A percentile compares a stretch with the other conserved stretches of the same genome.
Conservation (phyloP, 2,888 invertebrate genomes). For the Volucella inflata region DNA sequence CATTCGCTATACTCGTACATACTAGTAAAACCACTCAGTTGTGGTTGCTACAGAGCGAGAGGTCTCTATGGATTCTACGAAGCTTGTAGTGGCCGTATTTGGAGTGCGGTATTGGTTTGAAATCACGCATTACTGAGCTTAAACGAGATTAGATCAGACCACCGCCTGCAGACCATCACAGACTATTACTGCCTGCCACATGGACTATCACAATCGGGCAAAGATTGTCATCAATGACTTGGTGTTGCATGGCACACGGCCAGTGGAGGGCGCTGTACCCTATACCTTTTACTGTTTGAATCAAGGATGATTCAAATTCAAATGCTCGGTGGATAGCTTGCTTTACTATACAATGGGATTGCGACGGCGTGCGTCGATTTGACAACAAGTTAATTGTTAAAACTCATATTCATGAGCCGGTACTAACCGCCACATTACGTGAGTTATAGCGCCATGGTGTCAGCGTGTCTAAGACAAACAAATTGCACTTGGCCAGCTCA, state of each 20-base stretch:
- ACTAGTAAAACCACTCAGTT: neutral
- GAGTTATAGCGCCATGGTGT: constrained; percentile 37
- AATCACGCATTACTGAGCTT: constrained; percentile 3
- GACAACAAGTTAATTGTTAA: constrained; percentile 42
- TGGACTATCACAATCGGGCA: constrained; percentile 3
- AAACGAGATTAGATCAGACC: constrained; percentile 57
- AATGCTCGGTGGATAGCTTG: constrained; percentile 46
- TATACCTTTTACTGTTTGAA: neutral
- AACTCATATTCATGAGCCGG: constrained; percentile 34
- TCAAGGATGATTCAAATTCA: constrained; percentile 68
- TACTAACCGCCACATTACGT: constrained; percentile 31
- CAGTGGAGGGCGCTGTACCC: constrained; percentile 47
- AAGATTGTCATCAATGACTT: constrained; percentile 54
- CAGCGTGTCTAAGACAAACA: constrained; percentile 22
- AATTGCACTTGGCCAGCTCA: constrained; percentile 60
- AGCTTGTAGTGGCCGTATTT: neutral
- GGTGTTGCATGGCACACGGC: constrained; percentile 27
- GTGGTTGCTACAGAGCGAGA: neutral
- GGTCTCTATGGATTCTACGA: constrained; percentile 46
- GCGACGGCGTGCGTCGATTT: constrained; percentile 51
- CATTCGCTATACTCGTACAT: constrained; percentile 38
- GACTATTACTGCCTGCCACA: too few species aligned
- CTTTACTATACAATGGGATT: neutral
- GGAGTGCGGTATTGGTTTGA: constrained; percentile 15
- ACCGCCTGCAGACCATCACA: neutral